Conservation (phyloP, 2,797 vertebrate genomes). For the Lagorchestes hirsutus region DNA sequence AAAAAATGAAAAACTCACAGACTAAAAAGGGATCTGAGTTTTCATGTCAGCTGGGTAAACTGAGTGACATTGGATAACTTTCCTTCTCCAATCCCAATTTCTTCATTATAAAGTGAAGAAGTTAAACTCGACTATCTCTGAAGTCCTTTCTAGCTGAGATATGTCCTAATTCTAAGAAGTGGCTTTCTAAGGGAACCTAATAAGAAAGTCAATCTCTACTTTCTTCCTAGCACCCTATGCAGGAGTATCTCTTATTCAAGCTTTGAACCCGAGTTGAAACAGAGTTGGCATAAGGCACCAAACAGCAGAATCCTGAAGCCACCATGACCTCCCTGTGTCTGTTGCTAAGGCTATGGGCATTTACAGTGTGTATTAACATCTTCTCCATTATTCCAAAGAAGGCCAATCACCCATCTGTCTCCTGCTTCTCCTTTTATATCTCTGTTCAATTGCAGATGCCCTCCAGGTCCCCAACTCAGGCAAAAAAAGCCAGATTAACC, state of each 20-base stretch:
- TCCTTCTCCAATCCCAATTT: neutral
- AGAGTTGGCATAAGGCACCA: neutral
- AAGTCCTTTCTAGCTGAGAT: neutral
- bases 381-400: neutral
- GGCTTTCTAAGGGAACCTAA: neutral
- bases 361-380: accelerated
- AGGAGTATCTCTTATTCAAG: neutral
- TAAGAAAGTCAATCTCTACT: neutral
- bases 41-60: neutral
- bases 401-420: neutral
- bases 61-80: neutral
- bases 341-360: neutral
- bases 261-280: neutral
- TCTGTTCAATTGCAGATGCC: neutral
- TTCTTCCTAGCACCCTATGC: neutral
- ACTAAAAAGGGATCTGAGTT: neutral
- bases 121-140: neutral
- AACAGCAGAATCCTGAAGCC: neutral
- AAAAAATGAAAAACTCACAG: neutral
- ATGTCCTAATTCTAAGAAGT: neutral
- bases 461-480: constrained; percentile 38
- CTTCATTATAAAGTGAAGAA: neutral
- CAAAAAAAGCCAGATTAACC: constrained; percentile 75
- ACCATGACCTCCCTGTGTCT: neutral
- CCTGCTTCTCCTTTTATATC: neutral